Conservation (phyloP, 2,113 vertebrate species). For the Pangasianodon gigas region DNA sequence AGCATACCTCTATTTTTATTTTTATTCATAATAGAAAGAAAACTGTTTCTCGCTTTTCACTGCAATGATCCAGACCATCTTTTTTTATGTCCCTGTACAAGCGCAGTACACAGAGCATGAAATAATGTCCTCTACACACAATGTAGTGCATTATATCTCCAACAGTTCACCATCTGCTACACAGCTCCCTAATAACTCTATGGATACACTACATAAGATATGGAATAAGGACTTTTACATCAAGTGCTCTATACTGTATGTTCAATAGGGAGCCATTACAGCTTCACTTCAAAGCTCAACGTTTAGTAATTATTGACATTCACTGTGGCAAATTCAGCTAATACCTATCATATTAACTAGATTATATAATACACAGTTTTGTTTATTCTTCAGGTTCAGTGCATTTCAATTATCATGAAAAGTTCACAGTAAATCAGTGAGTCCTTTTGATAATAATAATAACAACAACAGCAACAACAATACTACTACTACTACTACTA, state of each 20-base stretch:
- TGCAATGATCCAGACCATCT: background rate
- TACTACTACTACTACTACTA: background rate
- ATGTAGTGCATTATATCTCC: background rate
- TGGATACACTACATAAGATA: background rate
- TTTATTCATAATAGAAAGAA: background rate
- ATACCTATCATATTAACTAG: background rate
- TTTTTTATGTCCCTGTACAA: background rate
- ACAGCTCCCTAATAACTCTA: background rate
- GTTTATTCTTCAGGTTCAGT: background rate
- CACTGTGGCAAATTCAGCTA: background rate
- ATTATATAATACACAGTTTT: background rate
- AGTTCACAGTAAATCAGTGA: background rate
- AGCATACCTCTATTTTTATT: background rate
- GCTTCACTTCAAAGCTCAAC: background rate
- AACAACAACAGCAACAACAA: background rate
- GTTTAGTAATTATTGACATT: background rate
- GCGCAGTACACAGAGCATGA: background rate
- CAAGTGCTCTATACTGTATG: background rate
- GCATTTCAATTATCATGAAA: background rate
- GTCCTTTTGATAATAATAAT: background rate
- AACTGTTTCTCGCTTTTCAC: background rate
- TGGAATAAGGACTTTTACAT: background rate
- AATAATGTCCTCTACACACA: background rate
- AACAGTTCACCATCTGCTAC: background rate
- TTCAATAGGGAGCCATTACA: background rate